These are phyloP conservation scores for Tamandua tetradactyla DNA, from an alignment of 2,797 vertebrate genomes.

Conservation along the genomic window DNA sequence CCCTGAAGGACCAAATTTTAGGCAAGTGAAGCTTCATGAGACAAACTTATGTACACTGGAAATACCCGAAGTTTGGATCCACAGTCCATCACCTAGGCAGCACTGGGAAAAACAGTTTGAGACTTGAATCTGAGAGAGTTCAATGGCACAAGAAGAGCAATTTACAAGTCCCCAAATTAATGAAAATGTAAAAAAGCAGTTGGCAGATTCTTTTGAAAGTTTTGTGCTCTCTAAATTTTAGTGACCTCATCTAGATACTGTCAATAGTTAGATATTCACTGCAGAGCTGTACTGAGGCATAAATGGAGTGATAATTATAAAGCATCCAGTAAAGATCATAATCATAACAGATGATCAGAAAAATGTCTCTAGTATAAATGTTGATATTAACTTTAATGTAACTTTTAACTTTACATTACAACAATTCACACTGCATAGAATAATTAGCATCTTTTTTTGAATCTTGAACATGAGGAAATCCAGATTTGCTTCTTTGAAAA, in stretches of 20 bases:
- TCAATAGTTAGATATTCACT: background rate
- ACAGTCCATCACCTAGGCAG: too few species aligned
- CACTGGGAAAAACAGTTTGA: accelerated
- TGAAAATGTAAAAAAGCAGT: background rate
- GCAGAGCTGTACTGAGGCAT: background rate
- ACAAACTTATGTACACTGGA: background rate
- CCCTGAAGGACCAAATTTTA: accelerated
- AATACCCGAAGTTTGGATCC: accelerated
- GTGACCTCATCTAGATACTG: background rate
- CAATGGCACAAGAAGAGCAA: background rate
- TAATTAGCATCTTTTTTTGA: background rate
- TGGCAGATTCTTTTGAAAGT: background rate
- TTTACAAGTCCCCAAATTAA: background rate
- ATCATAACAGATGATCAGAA: background rate
- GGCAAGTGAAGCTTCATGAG: background rate
- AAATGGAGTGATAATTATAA: background rate
- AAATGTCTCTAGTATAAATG: background rate
- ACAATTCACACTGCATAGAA: background rate
- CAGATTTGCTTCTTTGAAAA: background rate
- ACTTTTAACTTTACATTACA: too few species aligned
- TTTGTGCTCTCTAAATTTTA: background rate
- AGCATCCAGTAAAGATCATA: background rate
- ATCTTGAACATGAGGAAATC: background rate
- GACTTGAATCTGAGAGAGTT: background rate
- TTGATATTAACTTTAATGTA: background rate